Conservation (phyloP, 1,140 invertebrate species). For the Neomicropteryx cornuta region DNA sequence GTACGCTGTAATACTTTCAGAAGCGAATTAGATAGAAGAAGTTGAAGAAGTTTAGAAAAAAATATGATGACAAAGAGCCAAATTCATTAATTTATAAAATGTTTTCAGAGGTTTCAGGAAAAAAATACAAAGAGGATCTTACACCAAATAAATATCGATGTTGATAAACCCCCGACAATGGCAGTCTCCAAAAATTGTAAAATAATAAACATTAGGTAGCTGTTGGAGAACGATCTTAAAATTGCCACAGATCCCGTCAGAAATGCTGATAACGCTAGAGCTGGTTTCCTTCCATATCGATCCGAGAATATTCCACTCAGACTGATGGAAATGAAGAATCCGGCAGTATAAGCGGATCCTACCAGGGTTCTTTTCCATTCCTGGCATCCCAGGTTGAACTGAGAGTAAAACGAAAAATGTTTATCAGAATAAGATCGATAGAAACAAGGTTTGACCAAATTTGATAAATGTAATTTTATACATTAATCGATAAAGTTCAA, state of each 20-base stretch:
- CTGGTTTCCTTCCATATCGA: conserved; percentile 47
- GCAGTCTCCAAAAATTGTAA: conserved; percentile 56
- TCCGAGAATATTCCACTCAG: conserved; percentile 57
- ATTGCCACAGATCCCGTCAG: conserved; percentile 48
- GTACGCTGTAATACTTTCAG: too few species aligned
- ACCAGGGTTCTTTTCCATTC: conserved; percentile 60
- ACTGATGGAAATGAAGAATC: conserved; percentile 56
- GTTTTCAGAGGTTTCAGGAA: too few species aligned
- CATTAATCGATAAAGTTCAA: too few species aligned
- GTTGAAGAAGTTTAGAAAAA: too few species aligned
- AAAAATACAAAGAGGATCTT: too few species aligned
- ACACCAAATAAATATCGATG: conserved; percentile 36
- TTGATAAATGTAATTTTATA: too few species aligned
- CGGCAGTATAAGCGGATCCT: conserved; percentile 59
- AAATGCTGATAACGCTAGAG: conserved; percentile 47
- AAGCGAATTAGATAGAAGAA: too few species aligned
- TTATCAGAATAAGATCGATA: too few species aligned
- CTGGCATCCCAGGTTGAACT: conserved; percentile 35
- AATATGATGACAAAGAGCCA: too few species aligned
- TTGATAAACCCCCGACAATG: conserved; percentile 32
- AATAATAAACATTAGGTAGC: conserved; percentile 49
- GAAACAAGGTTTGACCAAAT: too few species aligned
- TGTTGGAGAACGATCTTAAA: conserved; percentile 50
- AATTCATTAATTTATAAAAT: too few species aligned
- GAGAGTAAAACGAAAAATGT: too few species aligned